Percentiles rank a stretch among this genome's conserved stretches.
Conservation (phyloP, 2,888 invertebrate genomes). For the Hirtodrosophila confusa region DNA sequence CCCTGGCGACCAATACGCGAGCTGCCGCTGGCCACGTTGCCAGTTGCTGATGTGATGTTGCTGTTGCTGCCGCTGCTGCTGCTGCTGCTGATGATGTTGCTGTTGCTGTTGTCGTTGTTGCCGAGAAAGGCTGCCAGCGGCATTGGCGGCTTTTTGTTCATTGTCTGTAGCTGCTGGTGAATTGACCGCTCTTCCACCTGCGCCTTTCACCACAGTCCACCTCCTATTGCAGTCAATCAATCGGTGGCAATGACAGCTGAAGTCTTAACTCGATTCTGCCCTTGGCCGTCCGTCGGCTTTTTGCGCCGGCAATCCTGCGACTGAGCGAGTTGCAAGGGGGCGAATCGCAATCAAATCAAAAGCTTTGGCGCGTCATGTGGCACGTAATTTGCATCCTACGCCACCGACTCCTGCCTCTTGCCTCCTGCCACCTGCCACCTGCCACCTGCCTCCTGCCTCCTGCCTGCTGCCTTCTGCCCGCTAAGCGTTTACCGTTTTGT, state of each 20-base stretch:
- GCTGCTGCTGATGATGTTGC: slow-evolving; percentile 17
- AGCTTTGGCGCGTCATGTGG: slow-evolving; percentile 64
- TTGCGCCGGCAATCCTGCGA: too few relatives aligned
- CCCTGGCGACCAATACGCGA: slow-evolving; percentile 37
- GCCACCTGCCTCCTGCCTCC: neutral
- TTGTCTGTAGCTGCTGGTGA: slow-evolving; percentile 44
- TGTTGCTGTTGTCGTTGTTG: slow-evolving; percentile 32
- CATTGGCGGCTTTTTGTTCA: slow-evolving; percentile 83
- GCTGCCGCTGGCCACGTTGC: slow-evolving; percentile 14
- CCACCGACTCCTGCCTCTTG: neutral
- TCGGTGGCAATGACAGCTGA: slow-evolving; percentile 19
- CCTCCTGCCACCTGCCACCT: too few relatives aligned
- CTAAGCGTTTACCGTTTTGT: slow-evolving; percentile 42
- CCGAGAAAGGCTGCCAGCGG: slow-evolving; percentile 81
- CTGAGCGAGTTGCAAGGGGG: neutral
- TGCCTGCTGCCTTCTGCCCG: neutral
- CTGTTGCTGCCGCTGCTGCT: slow-evolving; percentile 5
- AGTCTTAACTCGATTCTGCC: too few relatives aligned
- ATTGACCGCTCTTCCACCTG: slow-evolving; percentile 2
- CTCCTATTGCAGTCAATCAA: slow-evolving; percentile 31
- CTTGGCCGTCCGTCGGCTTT: too few relatives aligned
- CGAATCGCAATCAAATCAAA: slow-evolving; percentile 70
- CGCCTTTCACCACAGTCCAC: too few relatives aligned
- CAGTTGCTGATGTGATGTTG: slow-evolving; percentile 17
- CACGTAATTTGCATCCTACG: slow-evolving; percentile 67